These are phyloP conservation scores for Phataginus tricuspis DNA, from an alignment of 2,797 vertebrate genomes.

Conservation along the genomic window DNA sequence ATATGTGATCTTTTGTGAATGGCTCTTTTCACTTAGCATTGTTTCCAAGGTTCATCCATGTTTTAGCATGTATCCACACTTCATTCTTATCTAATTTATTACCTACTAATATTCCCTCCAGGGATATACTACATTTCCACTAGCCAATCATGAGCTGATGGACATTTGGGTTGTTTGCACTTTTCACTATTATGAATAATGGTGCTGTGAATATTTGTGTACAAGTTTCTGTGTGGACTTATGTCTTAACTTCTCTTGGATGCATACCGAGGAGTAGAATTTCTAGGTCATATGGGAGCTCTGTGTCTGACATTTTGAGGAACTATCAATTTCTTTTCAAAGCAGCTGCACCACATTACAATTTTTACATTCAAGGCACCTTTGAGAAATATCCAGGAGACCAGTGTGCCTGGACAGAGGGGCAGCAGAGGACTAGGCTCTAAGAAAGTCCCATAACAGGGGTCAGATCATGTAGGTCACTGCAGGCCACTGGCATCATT, in stretches of 20 bases:
- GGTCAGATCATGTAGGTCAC: background rate
- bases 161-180: background rate
- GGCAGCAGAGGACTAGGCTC: background rate
- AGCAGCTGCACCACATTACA: background rate
- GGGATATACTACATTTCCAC: background rate
- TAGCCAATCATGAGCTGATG: background rate
- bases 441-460: background rate
- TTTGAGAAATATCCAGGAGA: background rate
- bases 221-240: background rate
- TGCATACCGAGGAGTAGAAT: background rate
- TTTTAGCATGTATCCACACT: background rate
- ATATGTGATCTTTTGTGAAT: background rate
- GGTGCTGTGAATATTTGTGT: background rate
- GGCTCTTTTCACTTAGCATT: background rate
- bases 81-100: background rate
- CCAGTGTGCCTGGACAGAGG: background rate
- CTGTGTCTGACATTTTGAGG: background rate
- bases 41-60: background rate
- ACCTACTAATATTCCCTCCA: background rate
- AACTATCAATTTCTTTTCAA: background rate
- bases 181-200: background rate
- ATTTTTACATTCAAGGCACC: background rate
- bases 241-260: background rate
- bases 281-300: background rate
- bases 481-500: background rate